Conservation (phyloP, 2,797 vertebrate species). For the Tauraco hartlaubi region DNA sequence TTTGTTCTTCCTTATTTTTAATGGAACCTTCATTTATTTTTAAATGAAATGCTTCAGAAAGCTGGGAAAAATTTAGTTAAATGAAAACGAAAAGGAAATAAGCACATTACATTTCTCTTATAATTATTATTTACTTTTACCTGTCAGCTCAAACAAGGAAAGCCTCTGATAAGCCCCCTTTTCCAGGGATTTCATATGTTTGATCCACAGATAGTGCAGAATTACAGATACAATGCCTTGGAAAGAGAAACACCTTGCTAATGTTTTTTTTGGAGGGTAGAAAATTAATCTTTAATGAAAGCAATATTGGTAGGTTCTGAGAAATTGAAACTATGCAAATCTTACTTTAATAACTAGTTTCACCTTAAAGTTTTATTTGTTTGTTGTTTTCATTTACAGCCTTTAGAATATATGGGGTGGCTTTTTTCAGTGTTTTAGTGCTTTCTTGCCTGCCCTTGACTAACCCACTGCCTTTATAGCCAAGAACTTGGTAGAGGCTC, state of each 20-base stretch:
- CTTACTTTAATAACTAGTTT: not conserved
- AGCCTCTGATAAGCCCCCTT: not conserved
- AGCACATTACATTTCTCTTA: not conserved
- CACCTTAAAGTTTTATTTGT: not conserved
- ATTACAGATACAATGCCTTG: not conserved
- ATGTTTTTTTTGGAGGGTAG: fast-evolving
- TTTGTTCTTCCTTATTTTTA: not conserved
- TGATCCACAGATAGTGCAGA: not conserved
- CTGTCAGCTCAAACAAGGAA: not conserved
- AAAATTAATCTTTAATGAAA: not conserved
- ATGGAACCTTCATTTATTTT: not conserved
- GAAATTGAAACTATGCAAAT: not conserved
- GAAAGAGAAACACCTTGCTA: not conserved
- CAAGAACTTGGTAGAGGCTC: not conserved
- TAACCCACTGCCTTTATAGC: not conserved
- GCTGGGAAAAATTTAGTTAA: not conserved
- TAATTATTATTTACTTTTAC: not conserved
- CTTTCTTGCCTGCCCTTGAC: not conserved
- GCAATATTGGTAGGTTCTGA: not conserved
- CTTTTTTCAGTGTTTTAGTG: not conserved
- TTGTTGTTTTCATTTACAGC: not conserved
- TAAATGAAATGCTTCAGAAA: not conserved
- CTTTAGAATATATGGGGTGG: not conserved
- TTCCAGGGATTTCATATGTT: not conserved
- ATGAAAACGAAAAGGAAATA: not conserved